Base-by-base conservation (phyloP, 2,797 vertebrate genomes). In the Acropternis orthonyx region DNA sequence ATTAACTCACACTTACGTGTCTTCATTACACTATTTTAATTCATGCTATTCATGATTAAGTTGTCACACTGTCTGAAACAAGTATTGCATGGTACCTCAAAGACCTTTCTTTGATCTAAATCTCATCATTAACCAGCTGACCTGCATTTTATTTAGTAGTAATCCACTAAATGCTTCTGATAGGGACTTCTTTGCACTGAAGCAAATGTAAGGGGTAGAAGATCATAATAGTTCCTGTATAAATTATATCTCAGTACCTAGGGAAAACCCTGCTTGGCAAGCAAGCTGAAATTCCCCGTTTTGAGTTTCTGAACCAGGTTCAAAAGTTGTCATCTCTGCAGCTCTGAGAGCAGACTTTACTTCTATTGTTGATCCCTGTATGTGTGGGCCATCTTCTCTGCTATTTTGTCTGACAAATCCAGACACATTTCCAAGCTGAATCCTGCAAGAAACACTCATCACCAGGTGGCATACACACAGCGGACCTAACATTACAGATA, bases 21-120 rank as follows among this genome's bases (percentile, higher is more conserved):
- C 54, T 96, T 96, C 26, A 80, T 86, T 87, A 79, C 46, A 51
- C 30, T 69, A 34, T 87, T 96, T 71, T 95, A 54, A 91, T 93
- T 96, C 74, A 69, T 96, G 83, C 55, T 95, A 32, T 94, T 79
- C 61, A 22, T 62, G 2, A 51, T 65, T 39, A 34, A 37, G 14
- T 76, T 65, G 52, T 82, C 75, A 76, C 24, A 37, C 44, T 73
- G 80, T 44, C 41, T 80, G 93, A 86, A 95, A 63, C 5, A 27
- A 49, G 7, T 72, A 41, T 65, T 65, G 24, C 23, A 7, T 62
- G 68, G 4, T 86, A 58, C 67, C 19, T 63, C 68, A 49, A 94
- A 73, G 36, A 67, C 28, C 4, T 65, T 69, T 37, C 34, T 92
- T 93, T 91, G 51, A 72, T 94, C 23, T 74, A 58, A 66, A 83